These are phyloP conservation scores for Bolborhynchus lineola DNA, from an alignment of 2,113 vertebrate genomes.

Conservation along the genomic window DNA sequence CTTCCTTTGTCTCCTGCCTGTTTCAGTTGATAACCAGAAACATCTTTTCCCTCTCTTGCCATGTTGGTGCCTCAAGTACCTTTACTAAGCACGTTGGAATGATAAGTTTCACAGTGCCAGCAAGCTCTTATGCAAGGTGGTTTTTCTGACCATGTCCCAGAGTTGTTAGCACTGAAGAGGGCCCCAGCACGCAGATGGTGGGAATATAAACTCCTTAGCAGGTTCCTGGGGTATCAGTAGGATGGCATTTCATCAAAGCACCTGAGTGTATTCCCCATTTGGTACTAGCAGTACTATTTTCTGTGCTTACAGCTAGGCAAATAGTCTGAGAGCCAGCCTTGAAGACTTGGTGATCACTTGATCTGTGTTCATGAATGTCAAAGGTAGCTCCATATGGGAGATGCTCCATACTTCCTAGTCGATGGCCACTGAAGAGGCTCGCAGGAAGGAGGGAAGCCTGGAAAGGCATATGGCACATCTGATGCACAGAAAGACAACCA, in stretches of 20 bases:
- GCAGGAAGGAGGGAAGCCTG: not conserved
- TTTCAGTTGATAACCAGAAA: constrained; percentile 10
- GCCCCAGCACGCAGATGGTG: fast-evolving
- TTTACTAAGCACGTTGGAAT: not conserved
- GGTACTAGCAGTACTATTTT: not conserved
- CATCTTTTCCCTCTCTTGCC: not conserved
- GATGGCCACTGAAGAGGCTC: fast-evolving
- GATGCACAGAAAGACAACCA: not conserved
- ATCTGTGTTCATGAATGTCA: not conserved
- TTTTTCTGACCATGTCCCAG: not conserved
- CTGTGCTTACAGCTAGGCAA: not conserved
- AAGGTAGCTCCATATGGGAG: not conserved
- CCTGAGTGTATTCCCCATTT: not conserved
- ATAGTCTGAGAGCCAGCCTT: not conserved
- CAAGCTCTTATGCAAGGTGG: not conserved
- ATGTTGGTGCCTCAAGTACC: not conserved
- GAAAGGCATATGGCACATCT: not conserved
- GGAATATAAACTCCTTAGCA: not conserved
- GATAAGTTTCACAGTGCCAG: not conserved
- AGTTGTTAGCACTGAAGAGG: not conserved
- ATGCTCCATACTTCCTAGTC: fast-evolving
- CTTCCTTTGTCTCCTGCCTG: not conserved
- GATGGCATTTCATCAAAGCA: not conserved
- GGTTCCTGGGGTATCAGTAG: not conserved
- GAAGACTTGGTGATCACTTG: not conserved